These are phyloP conservation scores for Amiota minor DNA, from an alignment of 2,888 invertebrate genomes.

Conservation along the genomic window DNA sequence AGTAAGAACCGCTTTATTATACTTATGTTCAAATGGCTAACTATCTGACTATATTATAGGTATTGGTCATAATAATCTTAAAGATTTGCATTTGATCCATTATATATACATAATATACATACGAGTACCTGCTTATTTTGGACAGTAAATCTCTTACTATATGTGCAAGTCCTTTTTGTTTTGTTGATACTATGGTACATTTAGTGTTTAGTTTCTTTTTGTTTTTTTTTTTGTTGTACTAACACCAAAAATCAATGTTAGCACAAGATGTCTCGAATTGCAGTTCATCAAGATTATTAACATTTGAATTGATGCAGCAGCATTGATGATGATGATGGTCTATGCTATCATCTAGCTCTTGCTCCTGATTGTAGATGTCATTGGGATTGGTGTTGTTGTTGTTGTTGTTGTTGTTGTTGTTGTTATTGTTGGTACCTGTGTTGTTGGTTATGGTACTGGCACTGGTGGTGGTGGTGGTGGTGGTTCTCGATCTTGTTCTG, in stretches of 20 bases:
- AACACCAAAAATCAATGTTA: slow-evolving; percentile 61
- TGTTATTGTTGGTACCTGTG: not conserved
- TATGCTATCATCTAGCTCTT: not conserved
- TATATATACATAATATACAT: not conserved
- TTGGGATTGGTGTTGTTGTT: not conserved
- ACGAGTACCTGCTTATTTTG: no score
- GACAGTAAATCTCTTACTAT: no score
- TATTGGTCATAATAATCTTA: no score
- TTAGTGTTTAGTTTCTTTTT: not conserved
- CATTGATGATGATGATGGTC: not conserved
- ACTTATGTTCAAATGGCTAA: not conserved
- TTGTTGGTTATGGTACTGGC: not conserved
- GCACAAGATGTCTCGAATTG: slow-evolving; percentile 49
- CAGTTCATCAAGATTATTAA: slow-evolving; percentile 7
- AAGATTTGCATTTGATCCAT: no score
- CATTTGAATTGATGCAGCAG: not conserved
- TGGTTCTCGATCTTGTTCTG: slow-evolving; percentile 41
- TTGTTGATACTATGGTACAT: no score
- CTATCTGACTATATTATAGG: not conserved
- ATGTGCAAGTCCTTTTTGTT: no score
- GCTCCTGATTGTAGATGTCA: not conserved
- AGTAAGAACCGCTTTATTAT: not conserved
- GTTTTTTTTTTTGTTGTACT: slow-evolving; percentile 19
- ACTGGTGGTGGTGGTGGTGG: slow-evolving; percentile 33
- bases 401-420: not conserved